Conservation (phyloP, 2,113 vertebrate species). For the Toxotes chatareus region DNA sequence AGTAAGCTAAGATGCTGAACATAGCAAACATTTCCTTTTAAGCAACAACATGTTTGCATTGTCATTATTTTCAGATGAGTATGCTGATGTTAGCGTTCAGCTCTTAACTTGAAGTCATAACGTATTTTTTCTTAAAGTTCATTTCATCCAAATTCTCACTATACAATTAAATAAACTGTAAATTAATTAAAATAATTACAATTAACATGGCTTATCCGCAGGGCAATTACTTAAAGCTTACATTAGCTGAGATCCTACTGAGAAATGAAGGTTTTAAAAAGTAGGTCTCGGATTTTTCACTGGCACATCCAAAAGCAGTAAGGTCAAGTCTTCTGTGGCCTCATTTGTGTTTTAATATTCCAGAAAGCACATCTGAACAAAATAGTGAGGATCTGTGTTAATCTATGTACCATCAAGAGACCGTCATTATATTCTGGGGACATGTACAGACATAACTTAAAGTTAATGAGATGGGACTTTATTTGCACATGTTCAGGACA, state of each 20-base stretch:
- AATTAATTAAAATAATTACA: not conserved
- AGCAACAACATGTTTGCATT: too few relatives aligned
- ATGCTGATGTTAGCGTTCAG: too few relatives aligned
- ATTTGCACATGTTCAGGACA: slow-evolving; percentile 75
- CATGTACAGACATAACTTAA: slow-evolving; percentile 82
- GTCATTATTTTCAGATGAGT: too few relatives aligned
- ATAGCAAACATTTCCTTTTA: too few relatives aligned
- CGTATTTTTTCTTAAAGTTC: not conserved
- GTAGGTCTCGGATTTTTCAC: slow-evolving; percentile 1
- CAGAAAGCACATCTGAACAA: slow-evolving; percentile 74
- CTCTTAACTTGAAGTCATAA: not conserved
- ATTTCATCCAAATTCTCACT: not conserved
- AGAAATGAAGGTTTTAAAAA: slow-evolving; percentile 5
- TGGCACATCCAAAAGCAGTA: slow-evolving; percentile 8
- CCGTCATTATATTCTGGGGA: slow-evolving; percentile 64
- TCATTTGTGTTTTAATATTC: slow-evolving; percentile 71
- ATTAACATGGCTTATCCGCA: not conserved
- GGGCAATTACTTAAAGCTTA: not conserved
- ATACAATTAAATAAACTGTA: not conserved
- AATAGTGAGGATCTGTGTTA: slow-evolving; percentile 73
- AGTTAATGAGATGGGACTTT: slow-evolving; percentile 79
- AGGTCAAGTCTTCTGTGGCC: slow-evolving; percentile 60
- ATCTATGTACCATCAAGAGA: slow-evolving; percentile 68
- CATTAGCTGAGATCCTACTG: not conserved
- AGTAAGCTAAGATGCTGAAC: too few relatives aligned